Evolutionary conservation across 2,113 vertebrate species (phyloP).

Genomic region (Carettochelys insculpta): DNA sequence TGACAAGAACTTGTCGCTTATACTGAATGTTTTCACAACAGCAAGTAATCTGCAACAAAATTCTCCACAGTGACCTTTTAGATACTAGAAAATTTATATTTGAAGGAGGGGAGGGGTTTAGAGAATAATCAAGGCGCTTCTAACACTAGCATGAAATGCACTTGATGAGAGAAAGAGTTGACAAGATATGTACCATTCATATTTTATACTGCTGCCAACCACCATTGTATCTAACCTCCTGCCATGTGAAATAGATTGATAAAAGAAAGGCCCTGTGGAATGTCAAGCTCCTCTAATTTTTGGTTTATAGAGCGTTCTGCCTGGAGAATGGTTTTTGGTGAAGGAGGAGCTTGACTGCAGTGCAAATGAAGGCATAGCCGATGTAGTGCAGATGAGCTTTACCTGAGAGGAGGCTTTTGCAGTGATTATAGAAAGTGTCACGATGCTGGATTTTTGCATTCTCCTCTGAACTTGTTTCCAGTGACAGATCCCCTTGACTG

Average conservation of each 20-base stretch:
- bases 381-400: background rate
- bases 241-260: slow-evolving; percentile 27
- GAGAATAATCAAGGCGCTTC: slow-evolving; percentile 41
- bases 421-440: background rate
- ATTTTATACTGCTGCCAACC: slow-evolving; percentile 52
- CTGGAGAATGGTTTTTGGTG: background rate
- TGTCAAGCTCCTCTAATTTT: slow-evolving; percentile 11
- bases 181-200: slow-evolving; percentile 58
- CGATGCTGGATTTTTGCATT: background rate
- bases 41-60: slow-evolving; percentile 42
- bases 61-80: slow-evolving; percentile 65
- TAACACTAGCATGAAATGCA: slow-evolving; percentile 39
- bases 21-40: slow-evolving; percentile 48
- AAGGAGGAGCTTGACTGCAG: fast-evolving
- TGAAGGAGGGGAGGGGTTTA: slow-evolving; percentile 40
- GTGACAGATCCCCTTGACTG: background rate
- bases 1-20: slow-evolving; percentile 16
- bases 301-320: fast-evolving
- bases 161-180: slow-evolving; percentile 60
- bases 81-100: slow-evolving; percentile 55
- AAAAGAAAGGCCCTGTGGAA: background rate
- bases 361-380: background rate
- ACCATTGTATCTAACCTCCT: slow-evolving; percentile 54
- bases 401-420: background rate
- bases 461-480: background rate